Percentiles rank a stretch among this genome's conserved stretches.
Evolutionary conservation across 2,113 vertebrate genomes (phyloP).

Genomic region (Emberiza fucata): DNA sequence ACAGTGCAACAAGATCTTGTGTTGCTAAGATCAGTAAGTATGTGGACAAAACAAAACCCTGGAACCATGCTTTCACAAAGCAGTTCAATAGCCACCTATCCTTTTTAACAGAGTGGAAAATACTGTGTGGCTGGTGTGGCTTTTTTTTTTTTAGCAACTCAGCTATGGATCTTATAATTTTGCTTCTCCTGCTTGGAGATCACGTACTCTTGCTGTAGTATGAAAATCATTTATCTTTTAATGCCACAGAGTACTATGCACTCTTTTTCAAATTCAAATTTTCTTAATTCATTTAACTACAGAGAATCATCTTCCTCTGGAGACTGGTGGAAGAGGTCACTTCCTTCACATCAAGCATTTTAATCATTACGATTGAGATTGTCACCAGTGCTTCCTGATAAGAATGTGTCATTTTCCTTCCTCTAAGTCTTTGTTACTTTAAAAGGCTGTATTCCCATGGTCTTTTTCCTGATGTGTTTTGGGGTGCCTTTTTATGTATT

Average conservation of each 20-base stretch:
- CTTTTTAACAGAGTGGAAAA: not conserved
- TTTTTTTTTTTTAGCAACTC: not conserved
- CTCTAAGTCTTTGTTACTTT: not conserved
- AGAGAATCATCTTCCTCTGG: not conserved
- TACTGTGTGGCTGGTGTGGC: fast-evolving
- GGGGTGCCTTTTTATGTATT: not conserved
- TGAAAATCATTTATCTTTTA: not conserved
- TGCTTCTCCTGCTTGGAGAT: not conserved
- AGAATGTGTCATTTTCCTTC: not conserved
- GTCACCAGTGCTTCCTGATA: not conserved
- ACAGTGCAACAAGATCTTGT: not conserved
- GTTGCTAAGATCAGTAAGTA: not conserved
- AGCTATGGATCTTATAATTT: not conserved
- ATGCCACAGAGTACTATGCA: not conserved
- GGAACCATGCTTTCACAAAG: not conserved
- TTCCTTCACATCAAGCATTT: not conserved
- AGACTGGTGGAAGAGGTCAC: not conserved
- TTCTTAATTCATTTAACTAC: not conserved
- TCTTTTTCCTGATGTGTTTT: not conserved
- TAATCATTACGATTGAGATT: not conserved
- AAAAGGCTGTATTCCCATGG: not conserved
- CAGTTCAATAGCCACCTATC: not conserved
- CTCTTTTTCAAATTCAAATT: not conserved
- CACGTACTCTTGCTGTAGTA: not conserved
- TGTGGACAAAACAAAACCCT: not conserved